phyloP scores from a whole-genome alignment of 2,888 invertebrate species.

The Thyatira batis region DNA sequence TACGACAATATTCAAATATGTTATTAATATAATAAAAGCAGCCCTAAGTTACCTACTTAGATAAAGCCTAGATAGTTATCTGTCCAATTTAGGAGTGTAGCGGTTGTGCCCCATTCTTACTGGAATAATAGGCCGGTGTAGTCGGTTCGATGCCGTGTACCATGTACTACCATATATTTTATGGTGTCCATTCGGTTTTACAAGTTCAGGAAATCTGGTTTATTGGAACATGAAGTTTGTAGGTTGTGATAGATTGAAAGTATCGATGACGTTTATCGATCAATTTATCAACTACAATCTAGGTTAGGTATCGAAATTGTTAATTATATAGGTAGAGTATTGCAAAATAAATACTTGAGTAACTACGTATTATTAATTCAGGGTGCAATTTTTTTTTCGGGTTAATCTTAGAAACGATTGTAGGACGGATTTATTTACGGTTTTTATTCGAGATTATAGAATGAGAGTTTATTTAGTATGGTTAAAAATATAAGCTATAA shows the following conservation, averaged over 20 bases:
- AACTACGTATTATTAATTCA: too few relatives aligned
- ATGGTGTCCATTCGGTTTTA: neutral
- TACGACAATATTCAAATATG: neutral
- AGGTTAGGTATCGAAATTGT: too few relatives aligned
- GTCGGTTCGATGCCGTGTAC: constrained; percentile 33
- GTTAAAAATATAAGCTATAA: too few relatives aligned
- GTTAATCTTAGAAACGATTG: too few relatives aligned
- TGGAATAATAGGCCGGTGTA: constrained; percentile 16
- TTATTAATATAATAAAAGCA: neutral
- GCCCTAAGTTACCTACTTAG: neutral
- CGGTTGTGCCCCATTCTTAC: constrained; percentile 23
- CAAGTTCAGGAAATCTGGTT: neutral
- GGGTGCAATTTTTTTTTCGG: too few relatives aligned
- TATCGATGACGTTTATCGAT: neutral
- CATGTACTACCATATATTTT: neutral
- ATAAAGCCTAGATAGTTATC: constrained; percentile 17
- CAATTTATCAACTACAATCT: too few relatives aligned
- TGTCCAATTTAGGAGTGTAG: constrained; percentile 34
- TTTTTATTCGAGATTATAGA: too few relatives aligned
- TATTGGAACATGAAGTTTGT: neutral
- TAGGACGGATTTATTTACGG: too few relatives aligned
- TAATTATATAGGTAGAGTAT: too few relatives aligned
- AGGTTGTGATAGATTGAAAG: neutral
- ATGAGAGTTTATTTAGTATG: too few relatives aligned
- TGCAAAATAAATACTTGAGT: too few relatives aligned